Evolutionary conservation across 2,888 invertebrate species (phyloP).

Genomic region (Lepidonotus clava): DNA sequence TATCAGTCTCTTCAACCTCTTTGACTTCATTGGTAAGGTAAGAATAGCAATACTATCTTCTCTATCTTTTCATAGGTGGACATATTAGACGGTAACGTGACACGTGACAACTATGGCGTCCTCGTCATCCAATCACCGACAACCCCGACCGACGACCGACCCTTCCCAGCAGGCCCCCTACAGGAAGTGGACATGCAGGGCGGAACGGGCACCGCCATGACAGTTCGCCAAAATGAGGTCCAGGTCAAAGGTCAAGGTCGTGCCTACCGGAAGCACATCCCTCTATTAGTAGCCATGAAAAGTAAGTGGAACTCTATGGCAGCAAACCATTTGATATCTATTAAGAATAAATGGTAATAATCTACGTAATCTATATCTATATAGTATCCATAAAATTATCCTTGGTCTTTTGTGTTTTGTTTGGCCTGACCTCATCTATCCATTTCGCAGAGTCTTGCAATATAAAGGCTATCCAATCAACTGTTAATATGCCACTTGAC

Average conservation of each 20-base stretch:
- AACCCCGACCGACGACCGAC: constrained; percentile 53
- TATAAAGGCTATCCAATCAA: too few relatives aligned
- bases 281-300: constrained; percentile 55
- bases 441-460: too few relatives aligned
- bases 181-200: background rate
- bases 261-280: constrained; percentile 59
- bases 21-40: constrained; percentile 92
- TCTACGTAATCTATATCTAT: too few relatives aligned
- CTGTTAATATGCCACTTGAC: too few relatives aligned
- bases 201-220: background rate
- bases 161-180: constrained; percentile 7
- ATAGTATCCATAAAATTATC: too few relatives aligned
- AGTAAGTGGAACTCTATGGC: too few relatives aligned
- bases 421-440: too few relatives aligned
- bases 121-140: constrained; percentile 62
- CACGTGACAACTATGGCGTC: constrained; percentile 69
- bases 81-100: constrained; percentile 69
- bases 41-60: background rate
- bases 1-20: too few relatives aligned
- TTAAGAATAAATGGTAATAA: too few relatives aligned
- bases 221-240: constrained; percentile 36
- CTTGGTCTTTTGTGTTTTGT: too few relatives aligned
- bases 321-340: too few relatives aligned
- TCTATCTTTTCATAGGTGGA: constrained; percentile 67
- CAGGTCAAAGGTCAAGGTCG: constrained; percentile 57